Evolutionary conservation across 1,140 invertebrate species (phyloP).

Genomic region (Bombus fervidus): DNA sequence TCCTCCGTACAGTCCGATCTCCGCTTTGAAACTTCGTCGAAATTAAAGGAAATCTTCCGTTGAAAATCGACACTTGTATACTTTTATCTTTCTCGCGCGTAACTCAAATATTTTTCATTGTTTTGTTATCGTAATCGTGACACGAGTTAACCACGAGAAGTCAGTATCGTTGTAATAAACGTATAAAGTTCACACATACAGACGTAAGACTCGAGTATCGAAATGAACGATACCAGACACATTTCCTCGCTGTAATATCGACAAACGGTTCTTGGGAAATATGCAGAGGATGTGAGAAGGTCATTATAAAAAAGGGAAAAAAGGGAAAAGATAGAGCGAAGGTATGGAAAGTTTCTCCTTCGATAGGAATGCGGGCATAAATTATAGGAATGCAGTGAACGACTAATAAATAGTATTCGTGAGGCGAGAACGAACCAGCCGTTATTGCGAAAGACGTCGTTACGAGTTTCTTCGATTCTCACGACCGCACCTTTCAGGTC

Average conservation of each 20-base stretch:
- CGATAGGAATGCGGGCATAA: neutral
- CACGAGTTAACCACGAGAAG: neutral
- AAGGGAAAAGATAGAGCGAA: neutral
- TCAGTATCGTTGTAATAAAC: neutral
- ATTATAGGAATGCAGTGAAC: neutral
- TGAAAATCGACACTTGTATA: no score
- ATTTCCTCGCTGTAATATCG: neutral
- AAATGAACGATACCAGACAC: neutral
- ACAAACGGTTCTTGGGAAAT: neutral
- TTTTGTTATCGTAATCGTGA: no score
- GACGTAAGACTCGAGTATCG: neutral
- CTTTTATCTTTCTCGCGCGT: no score
- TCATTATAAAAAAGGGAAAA: neutral
- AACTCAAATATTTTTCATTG: no score
- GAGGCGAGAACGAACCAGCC: neutral
- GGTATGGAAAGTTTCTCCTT: neutral
- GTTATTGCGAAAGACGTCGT: constrained; percentile 27
- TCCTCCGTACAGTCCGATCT: neutral
- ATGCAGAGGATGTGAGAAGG: neutral
- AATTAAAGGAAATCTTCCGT: constrained; percentile 13
- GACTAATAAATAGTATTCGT: constrained; percentile 7
- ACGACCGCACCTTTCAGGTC: neutral
- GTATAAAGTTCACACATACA: neutral
- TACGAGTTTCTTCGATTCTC: constrained; percentile 22
- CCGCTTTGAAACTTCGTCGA: neutral